Base-by-base conservation (phyloP, 2,888 invertebrate species). In the Caenorhabditis zanzibari region DNA sequence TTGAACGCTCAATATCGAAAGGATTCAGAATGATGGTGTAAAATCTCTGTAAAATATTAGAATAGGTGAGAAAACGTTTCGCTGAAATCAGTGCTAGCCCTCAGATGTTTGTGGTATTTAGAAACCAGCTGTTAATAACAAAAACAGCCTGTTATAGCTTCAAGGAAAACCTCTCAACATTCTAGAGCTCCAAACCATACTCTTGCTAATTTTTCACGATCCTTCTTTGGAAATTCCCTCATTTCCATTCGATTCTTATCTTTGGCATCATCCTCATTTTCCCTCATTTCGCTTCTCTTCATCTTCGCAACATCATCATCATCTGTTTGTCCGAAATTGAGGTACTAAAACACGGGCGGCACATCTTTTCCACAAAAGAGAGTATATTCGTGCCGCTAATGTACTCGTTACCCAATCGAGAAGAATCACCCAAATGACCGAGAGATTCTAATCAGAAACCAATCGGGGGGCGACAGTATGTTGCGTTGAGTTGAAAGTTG, bases 351-450 rank as follows among this genome's bases (percentile, higher is more conserved):
- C n/a, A 16, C 35, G 47, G 58, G 74, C 74, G 74, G 74, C n/a
- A n/a, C n/a, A n/a, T 32, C 41, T 47, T 12, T 4, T 47, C 26
- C 19, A 38, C 56, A 56, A 56, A 75, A 54, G 59, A 35, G 12
- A 28, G 54, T 54, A 54, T 54, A 12, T 28, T 28, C 16, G 24
- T 41, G 54, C 64, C 75, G 75, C 68, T 68, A 76, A 76, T 76
- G 75, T 68, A 76, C 75, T 76, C 75, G 68, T 76, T 76, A 76
- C 75, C 59, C 68, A 76, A 68, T 76, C 75, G 75, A 76, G 68
- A 76, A 68, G 9, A 22, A 9, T 24, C 10, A 2, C 12, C 38
- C 32, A 41, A 64, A 54, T 28, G 52, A 63, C 52, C 35, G 32
- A 41, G 26, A 64, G 66, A 75, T 64, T 14, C 16, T 54, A 38